These are phyloP conservation scores for Portevinia maculata DNA, from an alignment of 2,888 invertebrate genomes.

Conservation along the genomic window DNA sequence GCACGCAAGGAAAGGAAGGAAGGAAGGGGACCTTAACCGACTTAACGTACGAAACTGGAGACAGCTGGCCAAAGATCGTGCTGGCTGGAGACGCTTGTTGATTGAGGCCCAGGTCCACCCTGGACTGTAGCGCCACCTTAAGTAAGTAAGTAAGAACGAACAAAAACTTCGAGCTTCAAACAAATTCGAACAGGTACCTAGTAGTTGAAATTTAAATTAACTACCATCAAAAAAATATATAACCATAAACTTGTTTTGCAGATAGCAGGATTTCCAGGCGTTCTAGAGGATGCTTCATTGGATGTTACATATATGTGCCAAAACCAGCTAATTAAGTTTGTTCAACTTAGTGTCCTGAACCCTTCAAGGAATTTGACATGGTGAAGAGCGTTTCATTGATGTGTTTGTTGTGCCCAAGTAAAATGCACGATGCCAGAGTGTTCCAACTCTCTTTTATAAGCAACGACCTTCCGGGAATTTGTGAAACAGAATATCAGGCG, in stretches of 20 bases:
- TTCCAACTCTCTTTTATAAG: neutral
- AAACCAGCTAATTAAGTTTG: neutral
- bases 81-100: too few species aligned
- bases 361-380: conserved; percentile 18
- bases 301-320: neutral
- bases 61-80: too few species aligned
- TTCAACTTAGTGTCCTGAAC: neutral
- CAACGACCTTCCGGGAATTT: neutral
- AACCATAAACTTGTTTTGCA: neutral
- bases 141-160: too few species aligned
- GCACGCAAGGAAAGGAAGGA: too few species aligned
- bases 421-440: neutral
- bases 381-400: neutral
- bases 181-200: neutral
- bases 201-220: too few species aligned
- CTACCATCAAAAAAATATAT: neutral
- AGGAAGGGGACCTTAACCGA: too few species aligned
- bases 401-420: conserved; percentile 4
- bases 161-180: neutral
- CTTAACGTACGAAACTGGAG: too few species aligned
- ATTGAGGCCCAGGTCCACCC: too few species aligned
- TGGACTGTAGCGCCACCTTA: too few species aligned
- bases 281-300: conserved; percentile 1
- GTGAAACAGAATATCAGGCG: too few species aligned
- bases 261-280: conserved; percentile 8